Conservation (phyloP, 2,113 vertebrate genomes). For the Salvelinus alpinus region DNA sequence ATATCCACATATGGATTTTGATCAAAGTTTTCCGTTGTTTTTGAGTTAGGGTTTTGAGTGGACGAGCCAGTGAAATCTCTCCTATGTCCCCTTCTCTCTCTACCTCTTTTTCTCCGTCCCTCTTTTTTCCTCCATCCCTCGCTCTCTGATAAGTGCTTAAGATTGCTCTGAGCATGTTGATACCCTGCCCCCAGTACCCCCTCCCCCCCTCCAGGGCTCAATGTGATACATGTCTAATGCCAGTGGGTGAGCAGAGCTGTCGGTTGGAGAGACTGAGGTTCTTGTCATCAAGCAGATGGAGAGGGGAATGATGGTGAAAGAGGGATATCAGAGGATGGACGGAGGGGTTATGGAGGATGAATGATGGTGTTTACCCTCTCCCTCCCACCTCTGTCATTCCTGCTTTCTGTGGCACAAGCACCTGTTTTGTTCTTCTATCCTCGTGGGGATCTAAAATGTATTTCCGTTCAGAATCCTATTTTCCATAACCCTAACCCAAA, state of each 20-base stretch:
- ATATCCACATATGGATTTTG: not conserved
- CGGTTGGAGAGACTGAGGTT: slow-evolving; percentile 27
- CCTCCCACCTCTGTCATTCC: not conserved
- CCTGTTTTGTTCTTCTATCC: not conserved
- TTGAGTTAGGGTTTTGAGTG: not conserved
- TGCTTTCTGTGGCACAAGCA: not conserved
- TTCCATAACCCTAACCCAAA: no score
- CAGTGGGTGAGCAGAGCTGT: slow-evolving; percentile 41
- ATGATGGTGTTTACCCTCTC: not conserved
- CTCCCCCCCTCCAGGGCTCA: slow-evolving; percentile 38
- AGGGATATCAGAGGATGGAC: slow-evolving; percentile 1
- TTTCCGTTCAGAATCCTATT: no score
- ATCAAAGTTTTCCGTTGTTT: not conserved
- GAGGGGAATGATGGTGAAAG: slow-evolving; percentile 11
- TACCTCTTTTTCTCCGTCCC: not conserved
- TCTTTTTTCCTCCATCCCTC: not conserved
- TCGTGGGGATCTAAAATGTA: not conserved
- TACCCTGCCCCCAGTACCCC: slow-evolving; percentile 23
- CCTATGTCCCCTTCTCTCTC: slow-evolving; percentile 10
- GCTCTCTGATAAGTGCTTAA: slow-evolving; percentile 23
- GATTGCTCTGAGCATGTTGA: slow-evolving; percentile 36
- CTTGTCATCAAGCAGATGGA: not conserved
- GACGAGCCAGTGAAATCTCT: not conserved
- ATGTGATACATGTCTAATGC: slow-evolving; percentile 57
- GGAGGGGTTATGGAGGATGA: slow-evolving; percentile 12